phyloP scores from a whole-genome alignment of 2,888 invertebrate genomes.

The Caenorhabditis imperialis region DNA sequence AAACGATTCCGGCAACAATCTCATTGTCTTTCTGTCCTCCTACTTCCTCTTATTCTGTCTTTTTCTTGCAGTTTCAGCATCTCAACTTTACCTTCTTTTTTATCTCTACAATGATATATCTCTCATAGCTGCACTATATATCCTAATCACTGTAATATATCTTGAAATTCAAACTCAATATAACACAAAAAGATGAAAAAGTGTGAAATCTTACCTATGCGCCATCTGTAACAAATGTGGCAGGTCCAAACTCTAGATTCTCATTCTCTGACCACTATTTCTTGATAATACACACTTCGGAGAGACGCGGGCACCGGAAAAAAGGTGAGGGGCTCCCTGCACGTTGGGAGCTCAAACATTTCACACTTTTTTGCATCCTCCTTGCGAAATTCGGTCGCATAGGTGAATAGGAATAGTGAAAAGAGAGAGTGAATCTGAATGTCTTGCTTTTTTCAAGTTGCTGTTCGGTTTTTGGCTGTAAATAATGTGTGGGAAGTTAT shows the following conservation, averaged over 20 bases:
- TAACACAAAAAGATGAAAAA: too few species aligned
- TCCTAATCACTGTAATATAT: too few species aligned
- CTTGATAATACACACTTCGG: slow-evolving; percentile 51
- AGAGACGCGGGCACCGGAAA: slow-evolving; percentile 54
- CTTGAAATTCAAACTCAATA: too few species aligned
- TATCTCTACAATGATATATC: too few species aligned
- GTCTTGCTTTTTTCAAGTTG: too few species aligned
- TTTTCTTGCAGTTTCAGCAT: slow-evolving; percentile 25
- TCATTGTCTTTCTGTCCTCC: slow-evolving; percentile 39
- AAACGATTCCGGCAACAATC: slow-evolving; percentile 44
- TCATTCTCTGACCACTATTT: slow-evolving; percentile 52
- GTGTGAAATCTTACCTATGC: too few species aligned
- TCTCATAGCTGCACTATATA: too few species aligned
- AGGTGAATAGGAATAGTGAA: too few species aligned
- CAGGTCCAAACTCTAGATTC: slow-evolving; percentile 50
- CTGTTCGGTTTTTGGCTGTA: too few species aligned
- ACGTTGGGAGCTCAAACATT: slow-evolving; percentile 52
- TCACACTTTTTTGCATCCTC: slow-evolving; percentile 55
- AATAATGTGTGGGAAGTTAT: too few species aligned
- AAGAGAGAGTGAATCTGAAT: too few species aligned
- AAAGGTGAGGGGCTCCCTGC: slow-evolving; percentile 50
- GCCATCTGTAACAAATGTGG: too few species aligned
- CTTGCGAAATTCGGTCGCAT: slow-evolving; percentile 49
- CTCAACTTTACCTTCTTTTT: slow-evolving; percentile 10
- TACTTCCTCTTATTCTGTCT: slow-evolving; percentile 34